Conservation (phyloP, 1,140 invertebrate species). For the Heliconius nattereri region DNA sequence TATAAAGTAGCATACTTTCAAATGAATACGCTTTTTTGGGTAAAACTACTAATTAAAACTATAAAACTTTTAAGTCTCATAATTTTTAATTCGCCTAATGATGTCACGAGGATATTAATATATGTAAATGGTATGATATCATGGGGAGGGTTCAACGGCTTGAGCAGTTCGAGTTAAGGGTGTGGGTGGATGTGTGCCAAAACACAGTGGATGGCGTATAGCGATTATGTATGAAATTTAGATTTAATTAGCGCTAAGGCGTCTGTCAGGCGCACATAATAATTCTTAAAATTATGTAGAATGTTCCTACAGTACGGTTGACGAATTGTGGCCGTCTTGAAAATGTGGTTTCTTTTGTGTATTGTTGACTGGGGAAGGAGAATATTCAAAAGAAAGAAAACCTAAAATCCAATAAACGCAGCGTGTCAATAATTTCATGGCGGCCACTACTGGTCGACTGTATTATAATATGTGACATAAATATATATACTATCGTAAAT, state of each 20-base stretch:
- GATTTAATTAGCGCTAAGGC: background rate
- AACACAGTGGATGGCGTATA: slow-evolving; percentile 18
- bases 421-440: too few relatives aligned
- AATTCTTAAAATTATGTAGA: background rate
- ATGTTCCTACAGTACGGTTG: too few relatives aligned
- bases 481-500: too few relatives aligned
- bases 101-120: slow-evolving; percentile 20
- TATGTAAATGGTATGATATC: slow-evolving; percentile 37
- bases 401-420: too few relatives aligned
- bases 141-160: slow-evolving; percentile 34
- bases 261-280: background rate
- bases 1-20: background rate
- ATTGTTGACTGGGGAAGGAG: too few relatives aligned
- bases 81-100: slow-evolving; percentile 7
- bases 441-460: too few relatives aligned
- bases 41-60: background rate
- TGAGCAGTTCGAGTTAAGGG: slow-evolving; percentile 24
- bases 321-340: too few relatives aligned
- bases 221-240: slow-evolving; percentile 11
- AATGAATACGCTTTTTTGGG: background rate
- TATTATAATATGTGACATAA: too few relatives aligned
- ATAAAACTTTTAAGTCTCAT: background rate
- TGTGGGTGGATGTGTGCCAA: slow-evolving; percentile 25
- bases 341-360: too few relatives aligned
- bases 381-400: too few relatives aligned